Evolutionary conservation across 2,888 invertebrate species (phyloP).

Genomic region (Neelides folsomi): DNA sequence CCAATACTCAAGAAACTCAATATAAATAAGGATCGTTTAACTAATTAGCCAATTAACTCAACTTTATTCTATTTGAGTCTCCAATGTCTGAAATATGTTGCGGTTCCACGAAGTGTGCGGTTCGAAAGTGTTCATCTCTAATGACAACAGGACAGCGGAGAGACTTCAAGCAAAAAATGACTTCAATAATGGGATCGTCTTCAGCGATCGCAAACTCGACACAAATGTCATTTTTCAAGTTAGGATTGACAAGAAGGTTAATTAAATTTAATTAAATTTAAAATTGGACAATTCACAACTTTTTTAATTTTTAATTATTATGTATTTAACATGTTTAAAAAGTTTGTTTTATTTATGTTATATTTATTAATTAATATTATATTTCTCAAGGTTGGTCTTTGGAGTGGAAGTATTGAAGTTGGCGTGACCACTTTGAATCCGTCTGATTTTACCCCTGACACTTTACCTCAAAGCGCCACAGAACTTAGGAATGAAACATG

Average conservation of each 20-base stretch:
- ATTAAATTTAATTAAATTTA: constrained; percentile 16
- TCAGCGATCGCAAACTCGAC: constrained; percentile 62
- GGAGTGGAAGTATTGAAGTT: constrained; percentile 64
- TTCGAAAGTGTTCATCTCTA: constrained; percentile 65
- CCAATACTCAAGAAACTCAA: too few relatives aligned
- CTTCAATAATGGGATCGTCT: constrained; percentile 75
- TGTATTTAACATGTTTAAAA: too few relatives aligned
- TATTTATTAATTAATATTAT: too few relatives aligned
- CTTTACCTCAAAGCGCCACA: constrained; percentile 61
- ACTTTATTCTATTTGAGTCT: neutral
- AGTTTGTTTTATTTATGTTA: too few relatives aligned
- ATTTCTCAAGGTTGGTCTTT: constrained; percentile 54
- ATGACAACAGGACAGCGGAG: constrained; percentile 68
- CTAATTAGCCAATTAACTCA: too few relatives aligned
- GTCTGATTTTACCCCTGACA: constrained; percentile 42
- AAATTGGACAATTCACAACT: neutral
- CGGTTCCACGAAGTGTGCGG: constrained; percentile 47
- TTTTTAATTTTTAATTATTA: too few relatives aligned
- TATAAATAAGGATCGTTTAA: too few relatives aligned
- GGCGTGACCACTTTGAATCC: constrained; percentile 60
- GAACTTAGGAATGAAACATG: constrained; percentile 69
- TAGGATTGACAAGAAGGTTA: constrained; percentile 75
- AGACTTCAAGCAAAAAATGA: constrained; percentile 55
- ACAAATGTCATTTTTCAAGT: constrained; percentile 77
- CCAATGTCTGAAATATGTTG: constrained; percentile 12